Percentiles rank a stretch among this genome's conserved stretches.
Conservation (phyloP, 2,113 vertebrate genomes). For the Bungarus multicinctus region DNA sequence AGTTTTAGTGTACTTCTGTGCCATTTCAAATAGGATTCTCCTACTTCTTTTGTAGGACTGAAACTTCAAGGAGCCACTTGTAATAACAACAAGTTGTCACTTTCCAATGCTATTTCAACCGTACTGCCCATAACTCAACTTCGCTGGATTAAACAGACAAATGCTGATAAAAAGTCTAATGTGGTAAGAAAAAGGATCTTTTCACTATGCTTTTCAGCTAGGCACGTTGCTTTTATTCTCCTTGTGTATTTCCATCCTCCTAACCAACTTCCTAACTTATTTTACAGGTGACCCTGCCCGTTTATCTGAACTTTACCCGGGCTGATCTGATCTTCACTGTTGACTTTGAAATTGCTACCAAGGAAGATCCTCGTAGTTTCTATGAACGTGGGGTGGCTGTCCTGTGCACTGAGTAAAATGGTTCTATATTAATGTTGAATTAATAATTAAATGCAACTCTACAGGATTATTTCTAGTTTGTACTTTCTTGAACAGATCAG, state of each 20-base stretch:
- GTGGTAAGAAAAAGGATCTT: slow-evolving; percentile 73
- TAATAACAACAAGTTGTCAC: slow-evolving; percentile 91
- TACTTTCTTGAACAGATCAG: not conserved
- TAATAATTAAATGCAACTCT: slow-evolving; percentile 51
- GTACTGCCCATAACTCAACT: slow-evolving; percentile 93
- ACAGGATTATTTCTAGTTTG: not conserved
- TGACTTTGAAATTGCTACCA: slow-evolving; percentile 95
- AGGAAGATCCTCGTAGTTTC: slow-evolving; percentile 95
- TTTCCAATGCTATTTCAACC: slow-evolving; percentile 92
- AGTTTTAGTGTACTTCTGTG: not conserved
- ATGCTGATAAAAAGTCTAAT: slow-evolving; percentile 82
- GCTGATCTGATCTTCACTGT: slow-evolving; percentile 97
- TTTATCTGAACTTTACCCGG: slow-evolving; percentile 98
- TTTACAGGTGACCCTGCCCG: slow-evolving; percentile 89
- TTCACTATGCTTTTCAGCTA: not conserved
- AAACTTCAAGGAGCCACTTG: slow-evolving; percentile 94
- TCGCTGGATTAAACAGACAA: slow-evolving; percentile 89
- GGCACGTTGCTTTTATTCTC: not conserved
- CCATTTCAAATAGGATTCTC: not conserved
- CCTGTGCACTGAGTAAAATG: slow-evolving; percentile 87
- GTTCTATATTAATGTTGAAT: slow-evolving; percentile 7
- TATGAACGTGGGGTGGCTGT: slow-evolving; percentile 95
- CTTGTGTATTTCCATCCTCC: not conserved
- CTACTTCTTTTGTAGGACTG: slow-evolving; percentile 68
- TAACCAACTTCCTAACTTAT: accelerated